A percentile compares a stretch with the other conserved stretches of the same genome.
These are phyloP conservation scores for Oncorhynchus nerka DNA, from an alignment of 2,113 vertebrate species.

Conservation along the genomic window DNA sequence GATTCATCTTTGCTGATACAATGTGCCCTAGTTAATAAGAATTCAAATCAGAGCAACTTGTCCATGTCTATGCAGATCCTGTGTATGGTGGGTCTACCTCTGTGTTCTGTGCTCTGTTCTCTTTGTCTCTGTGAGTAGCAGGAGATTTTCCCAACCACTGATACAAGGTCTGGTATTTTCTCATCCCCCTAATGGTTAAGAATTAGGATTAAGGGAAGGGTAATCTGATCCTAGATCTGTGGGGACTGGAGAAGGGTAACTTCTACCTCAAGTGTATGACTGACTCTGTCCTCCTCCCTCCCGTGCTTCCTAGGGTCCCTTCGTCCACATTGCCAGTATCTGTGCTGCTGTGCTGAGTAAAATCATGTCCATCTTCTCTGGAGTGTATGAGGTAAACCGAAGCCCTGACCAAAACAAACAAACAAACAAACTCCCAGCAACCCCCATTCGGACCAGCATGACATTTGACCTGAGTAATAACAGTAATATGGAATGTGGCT, in stretches of 20 bases:
- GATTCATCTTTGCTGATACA: constrained; percentile 57
- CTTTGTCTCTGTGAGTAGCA: no score
- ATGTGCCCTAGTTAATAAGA: constrained; percentile 51
- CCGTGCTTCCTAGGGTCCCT: constrained; percentile 81
- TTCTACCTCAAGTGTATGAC: not conserved
- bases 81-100: not conserved
- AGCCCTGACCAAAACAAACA: constrained; percentile 40
- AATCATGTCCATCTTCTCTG: constrained; percentile 93
- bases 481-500: not conserved
- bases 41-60: constrained; percentile 31
- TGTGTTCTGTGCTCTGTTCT: no score
- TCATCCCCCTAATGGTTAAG: no score
- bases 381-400: constrained; percentile 93
- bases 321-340: constrained; percentile 98
- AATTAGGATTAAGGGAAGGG: no score
- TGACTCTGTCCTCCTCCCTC: not conserved
- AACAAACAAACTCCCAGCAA: constrained; percentile 22
- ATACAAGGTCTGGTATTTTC: not conserved
- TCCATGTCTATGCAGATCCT: constrained; percentile 24
- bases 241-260: not conserved
- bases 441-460: constrained; percentile 18
- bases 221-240: not conserved
- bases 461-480: not conserved
- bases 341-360: constrained; percentile 93
- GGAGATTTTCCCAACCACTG: not conserved